phyloP scores from a whole-genome alignment of 1,140 invertebrate species.

The Gyrodactylus bullatarudis region DNA sequence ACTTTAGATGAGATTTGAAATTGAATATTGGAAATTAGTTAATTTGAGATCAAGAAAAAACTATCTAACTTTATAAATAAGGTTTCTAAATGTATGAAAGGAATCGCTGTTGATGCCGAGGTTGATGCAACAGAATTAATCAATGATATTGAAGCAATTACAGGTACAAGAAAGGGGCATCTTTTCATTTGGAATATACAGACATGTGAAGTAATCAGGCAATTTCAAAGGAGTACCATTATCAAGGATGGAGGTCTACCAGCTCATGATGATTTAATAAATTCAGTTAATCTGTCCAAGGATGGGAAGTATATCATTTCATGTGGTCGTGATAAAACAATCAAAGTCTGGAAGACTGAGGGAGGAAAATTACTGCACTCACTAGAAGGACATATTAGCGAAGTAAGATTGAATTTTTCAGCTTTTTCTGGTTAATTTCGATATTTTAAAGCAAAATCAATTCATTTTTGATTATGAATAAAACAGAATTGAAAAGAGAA shows the following conservation, averaged over 20 bases:
- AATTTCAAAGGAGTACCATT: not conserved
- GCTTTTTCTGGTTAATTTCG: too few species aligned
- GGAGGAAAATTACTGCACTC: conserved; percentile 15
- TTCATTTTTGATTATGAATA: too few species aligned
- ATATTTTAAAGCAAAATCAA: too few species aligned
- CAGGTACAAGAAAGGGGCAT: conserved; percentile 17
- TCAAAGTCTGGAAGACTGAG: conserved; percentile 17
- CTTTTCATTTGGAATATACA: conserved; percentile 18
- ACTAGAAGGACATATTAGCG: conserved; percentile 16
- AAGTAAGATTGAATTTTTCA: conserved; percentile 12
- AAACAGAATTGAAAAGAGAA: too few species aligned
- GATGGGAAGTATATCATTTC: conserved; percentile 16
- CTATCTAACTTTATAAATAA: too few species aligned
- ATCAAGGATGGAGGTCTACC: not conserved
- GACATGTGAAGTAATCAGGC: conserved; percentile 14
- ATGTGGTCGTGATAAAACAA: conserved; percentile 16
- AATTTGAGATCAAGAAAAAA: too few species aligned
- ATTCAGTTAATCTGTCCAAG: conserved; percentile 14
- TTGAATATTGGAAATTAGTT: too few species aligned
- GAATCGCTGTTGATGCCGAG: conserved; percentile 15
- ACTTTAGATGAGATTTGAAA: too few species aligned
- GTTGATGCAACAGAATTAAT: conserved; percentile 16
- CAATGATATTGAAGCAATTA: conserved; percentile 18
- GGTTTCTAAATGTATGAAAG: too few species aligned
- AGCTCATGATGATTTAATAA: conserved; percentile 16